Base-by-base conservation (phyloP, 1,140 invertebrate species). In the Brachionus paranguensis region DNA sequence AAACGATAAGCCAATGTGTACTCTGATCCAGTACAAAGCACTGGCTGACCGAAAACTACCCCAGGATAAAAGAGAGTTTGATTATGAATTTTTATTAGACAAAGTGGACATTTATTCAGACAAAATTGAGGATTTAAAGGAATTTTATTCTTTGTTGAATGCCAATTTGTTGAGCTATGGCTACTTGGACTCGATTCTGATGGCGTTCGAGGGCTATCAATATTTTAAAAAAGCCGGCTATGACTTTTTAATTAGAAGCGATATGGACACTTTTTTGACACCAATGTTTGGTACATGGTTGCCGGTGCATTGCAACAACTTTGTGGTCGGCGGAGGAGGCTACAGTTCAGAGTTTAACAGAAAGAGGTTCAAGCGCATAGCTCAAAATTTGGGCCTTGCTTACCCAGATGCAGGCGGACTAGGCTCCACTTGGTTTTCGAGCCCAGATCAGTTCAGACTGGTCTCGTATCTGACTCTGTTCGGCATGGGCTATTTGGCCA, bases 221-320 rank as follows among this genome's bases (percentile, higher is more conserved):
- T 76, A 84, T 45, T 84, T 84, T 7, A 68, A 72, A 50, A 45
- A 37, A 41, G 60, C 81, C 24, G 43, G 45, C 8, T 84, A 76
- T 65, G 83, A 84, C 43, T 84, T 43, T 65, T 55, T 84, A 7
- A 55, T 84, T 5, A n/a, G 70, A 10, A 60, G 55, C n/a, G 83
- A 84, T 60, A 43, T 84, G 50, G 83, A 84, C n/a, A 64, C 64
- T 27, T 84, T 84, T 84, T 45, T 84, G 33, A 84, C 83, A 12
- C 81, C 81, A 10, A 37, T 70, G 60, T 84, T 84, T 50, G 81
- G 37, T 37, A 43, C 17, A 20, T 84, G 65, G 60, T 60, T 84
- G 43, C 81, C 81, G 11, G 27, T 33, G 10, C 45, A 72, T 17
- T 68, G 60, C 33, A 68, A 84, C 27, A 45, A 72, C 33, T 84